Evolutionary conservation across 2,888 invertebrate species (phyloP).

Genomic region (Mythimna ferrago): DNA sequence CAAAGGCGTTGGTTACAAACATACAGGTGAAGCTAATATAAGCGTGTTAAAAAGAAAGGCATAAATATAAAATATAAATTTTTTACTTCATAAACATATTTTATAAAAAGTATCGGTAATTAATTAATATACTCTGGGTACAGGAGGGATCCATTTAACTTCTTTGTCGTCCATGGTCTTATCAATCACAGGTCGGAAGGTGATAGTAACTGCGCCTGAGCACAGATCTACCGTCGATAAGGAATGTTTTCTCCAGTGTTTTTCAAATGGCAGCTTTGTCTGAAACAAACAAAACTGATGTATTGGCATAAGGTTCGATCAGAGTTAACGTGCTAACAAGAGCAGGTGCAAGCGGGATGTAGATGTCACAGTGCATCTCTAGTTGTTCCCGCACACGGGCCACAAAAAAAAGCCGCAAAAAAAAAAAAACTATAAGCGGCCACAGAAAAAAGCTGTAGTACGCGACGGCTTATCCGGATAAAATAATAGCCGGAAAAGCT

Average conservation of each 20-base stretch:
- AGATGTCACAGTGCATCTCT: no score
- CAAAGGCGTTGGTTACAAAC: no score
- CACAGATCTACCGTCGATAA: slow-evolving; percentile 93
- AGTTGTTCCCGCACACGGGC: no score
- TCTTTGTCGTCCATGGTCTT: slow-evolving; percentile 95
- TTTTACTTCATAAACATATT: background rate
- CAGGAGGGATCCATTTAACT: slow-evolving; percentile 96
- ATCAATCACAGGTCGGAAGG: slow-evolving; percentile 98
- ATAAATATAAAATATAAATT: slow-evolving; percentile 8
- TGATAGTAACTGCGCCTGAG: slow-evolving; percentile 94
- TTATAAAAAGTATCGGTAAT: slow-evolving; percentile 1
- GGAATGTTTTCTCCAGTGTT: slow-evolving; percentile 99
- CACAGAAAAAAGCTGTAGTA: no score
- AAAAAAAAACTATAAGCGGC: no score
- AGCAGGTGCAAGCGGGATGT: no score
- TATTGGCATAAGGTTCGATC: background rate
- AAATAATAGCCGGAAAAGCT: no score
- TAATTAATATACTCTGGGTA: slow-evolving; percentile 96
- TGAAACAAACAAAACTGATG: slow-evolving; percentile 84
- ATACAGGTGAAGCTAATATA: no score
- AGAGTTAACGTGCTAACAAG: no score
- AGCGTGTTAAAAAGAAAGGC: background rate
- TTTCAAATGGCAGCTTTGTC: slow-evolving; percentile 91
- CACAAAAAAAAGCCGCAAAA: no score
- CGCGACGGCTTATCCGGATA: no score